phyloP scores from a whole-genome alignment of 2,888 invertebrate species.

The Mimachlamys varia region DNA sequence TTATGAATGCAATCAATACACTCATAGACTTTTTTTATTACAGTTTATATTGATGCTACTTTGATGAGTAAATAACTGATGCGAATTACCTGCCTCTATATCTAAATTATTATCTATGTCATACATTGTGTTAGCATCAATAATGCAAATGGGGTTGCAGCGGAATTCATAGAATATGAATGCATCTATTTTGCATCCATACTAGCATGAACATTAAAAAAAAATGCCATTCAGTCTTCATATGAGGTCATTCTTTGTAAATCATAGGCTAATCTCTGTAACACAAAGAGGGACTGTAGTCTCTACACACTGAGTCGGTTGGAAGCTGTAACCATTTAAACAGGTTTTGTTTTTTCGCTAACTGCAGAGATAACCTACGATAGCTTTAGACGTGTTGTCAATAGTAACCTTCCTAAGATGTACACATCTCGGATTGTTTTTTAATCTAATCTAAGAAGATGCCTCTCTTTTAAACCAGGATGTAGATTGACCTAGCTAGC shows the following conservation, averaged over 20 bases:
- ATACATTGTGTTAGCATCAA: too few species aligned
- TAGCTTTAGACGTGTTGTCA: not conserved
- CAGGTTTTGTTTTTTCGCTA: not conserved
- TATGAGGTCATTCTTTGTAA: too few species aligned
- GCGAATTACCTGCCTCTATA: too few species aligned
- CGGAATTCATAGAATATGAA: too few species aligned
- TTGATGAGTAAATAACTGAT: too few species aligned
- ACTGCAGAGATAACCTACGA: not conserved
- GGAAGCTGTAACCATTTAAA: not conserved
- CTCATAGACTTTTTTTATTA: too few species aligned
- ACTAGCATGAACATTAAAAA: not conserved
- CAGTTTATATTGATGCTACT: too few species aligned
- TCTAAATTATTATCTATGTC: too few species aligned
- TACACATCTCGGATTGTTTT: not conserved
- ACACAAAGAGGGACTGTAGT: not conserved
- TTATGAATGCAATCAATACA: too few species aligned
- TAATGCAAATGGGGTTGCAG: too few species aligned
- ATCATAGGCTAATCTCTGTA: too few species aligned
- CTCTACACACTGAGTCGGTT: not conserved
- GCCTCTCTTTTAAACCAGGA: not conserved
- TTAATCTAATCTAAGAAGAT: constrained; percentile 1
- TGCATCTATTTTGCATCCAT: not conserved
- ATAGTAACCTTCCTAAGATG: not conserved
- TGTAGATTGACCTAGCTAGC: not conserved
- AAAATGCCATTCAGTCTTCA: too few species aligned